These are phyloP conservation scores for Drosophila bunnanda DNA, from an alignment of 2,888 invertebrate species.

Conservation along the genomic window DNA sequence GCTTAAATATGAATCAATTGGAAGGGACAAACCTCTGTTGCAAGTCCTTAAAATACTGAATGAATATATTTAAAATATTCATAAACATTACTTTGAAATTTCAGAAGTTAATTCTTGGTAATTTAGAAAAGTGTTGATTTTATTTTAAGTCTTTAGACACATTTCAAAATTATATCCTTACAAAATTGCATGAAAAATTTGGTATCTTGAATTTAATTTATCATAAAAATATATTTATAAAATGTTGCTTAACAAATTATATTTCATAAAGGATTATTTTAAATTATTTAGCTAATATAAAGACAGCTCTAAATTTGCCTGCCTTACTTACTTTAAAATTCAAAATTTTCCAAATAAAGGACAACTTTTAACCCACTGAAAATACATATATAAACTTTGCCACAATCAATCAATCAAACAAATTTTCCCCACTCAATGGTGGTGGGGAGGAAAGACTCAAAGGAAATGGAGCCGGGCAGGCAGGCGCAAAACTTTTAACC, in stretches of 20 bases:
- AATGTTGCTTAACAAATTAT: neutral
- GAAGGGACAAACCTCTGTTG: neutral
- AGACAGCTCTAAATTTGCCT: neutral
- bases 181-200: neutral
- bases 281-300: neutral
- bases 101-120: neutral
- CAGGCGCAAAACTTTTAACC: slow-evolving; percentile 32
- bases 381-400: slow-evolving; percentile 1
- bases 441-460: slow-evolving; percentile 8
- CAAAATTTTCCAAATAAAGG: neutral
- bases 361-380: slow-evolving; percentile 29
- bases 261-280: neutral
- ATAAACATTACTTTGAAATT: neutral
- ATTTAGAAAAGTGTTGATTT: neutral
- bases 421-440: slow-evolving; percentile 3
- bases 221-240: neutral
- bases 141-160: neutral
- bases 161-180: neutral
- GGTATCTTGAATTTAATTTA: neutral
- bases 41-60: neutral
- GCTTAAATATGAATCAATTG: neutral
- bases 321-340: neutral
- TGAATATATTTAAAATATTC: neutral
- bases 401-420: slow-evolving; percentile 28
- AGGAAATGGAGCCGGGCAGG: slow-evolving; percentile 26